Evolutionary conservation across 2,888 invertebrate genomes (phyloP), one percentile per base, ranked within the genome.

Genomic region (Dryococelus australis): DNA sequence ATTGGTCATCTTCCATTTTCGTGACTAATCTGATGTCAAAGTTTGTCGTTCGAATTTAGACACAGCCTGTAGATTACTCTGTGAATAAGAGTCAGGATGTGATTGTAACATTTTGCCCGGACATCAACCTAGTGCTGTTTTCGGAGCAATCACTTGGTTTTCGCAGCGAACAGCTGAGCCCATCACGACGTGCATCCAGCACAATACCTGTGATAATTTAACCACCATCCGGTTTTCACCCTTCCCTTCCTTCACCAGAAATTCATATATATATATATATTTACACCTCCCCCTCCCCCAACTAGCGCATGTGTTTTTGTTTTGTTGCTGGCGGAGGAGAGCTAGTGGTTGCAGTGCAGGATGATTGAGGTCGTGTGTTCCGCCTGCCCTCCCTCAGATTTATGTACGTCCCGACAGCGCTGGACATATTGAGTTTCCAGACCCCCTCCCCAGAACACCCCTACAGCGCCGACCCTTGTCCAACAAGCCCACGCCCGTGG

Each of bases 371-470:
- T 65, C 65, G n/a, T 20, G n/a, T 65, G 65, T 20, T 65, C 65
- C 65, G 65, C 24, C 65, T 65, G n/a, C 65, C n/a, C 65, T 65
- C 65, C 65, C 65, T 16, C 16, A 65, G 65, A 65, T 65, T 65
- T 65, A 65, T 65, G 65, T 65, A 65, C 65, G 65, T n/a, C 65
- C 65, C 20, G 65, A 65, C 65, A 65, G 65, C 65, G 65, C 65
- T 0, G 65, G 65, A 65, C 65, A 65, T 65, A 65, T 65, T 65
- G 65, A 65, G 65, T 65, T 65, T 65, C 65, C 65, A 65, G 65
- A 0, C 20, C 10, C 65, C 65, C 24, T 24, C n/a, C 65, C 47
- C 47, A 5, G 5, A 2, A 1, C 1, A 35, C 4, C 47, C 65
- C 8, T n/a, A 20, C 65, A 65, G 0, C n/a, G 20, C 10, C 8